Base-by-base conservation (phyloP, 1,140 invertebrate genomes). In the Aphis craccivora region DNA sequence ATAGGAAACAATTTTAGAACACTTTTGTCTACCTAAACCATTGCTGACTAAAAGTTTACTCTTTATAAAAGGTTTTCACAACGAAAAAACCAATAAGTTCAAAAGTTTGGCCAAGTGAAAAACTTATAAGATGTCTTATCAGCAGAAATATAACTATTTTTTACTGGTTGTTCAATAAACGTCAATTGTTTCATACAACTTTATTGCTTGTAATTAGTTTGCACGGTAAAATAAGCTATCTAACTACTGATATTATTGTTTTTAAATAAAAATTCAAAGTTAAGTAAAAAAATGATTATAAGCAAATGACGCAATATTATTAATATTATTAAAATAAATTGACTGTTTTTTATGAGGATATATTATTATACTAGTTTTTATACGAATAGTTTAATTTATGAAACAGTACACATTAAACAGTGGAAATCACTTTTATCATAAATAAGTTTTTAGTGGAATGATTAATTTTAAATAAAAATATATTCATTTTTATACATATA, bases 21-120 rank as follows among this genome's bases (percentile, higher is more conserved):
- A 45, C 60, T 90, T 90, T 60, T 60, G 89, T 90, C 40, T 91
- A 81, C 43, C 35, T 48, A 45, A 45, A 76, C 43, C 22, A 22
- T 51, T 83, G 23, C 40, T 48, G 43, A 35, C 30, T 35, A 48
- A 91, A 81, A 91, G 90, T 91, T 45, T 76, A 90, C n/a, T 48
- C 8, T 91, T 83, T 81, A n/a, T 91, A 91, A 91, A 76, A 81
- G 67, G 90, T 81, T 91, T 83, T 89, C n/a, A 35, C 35, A 55
- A 23, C 4, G 35, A 89, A 89, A 89, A 51, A 89, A 30, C 84
- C 40, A 86, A 45, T 48, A 87, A 87, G n/a, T 53, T 89, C 7
- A n/a, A 89, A 89, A 89, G 48, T 89, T 89, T 37, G 7, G n/a
- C 11, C 48, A 53, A 53, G 48, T 89, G 87, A 89, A 89, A 89